Conservation (phyloP, 2,113 vertebrate species). For the Callorhinus ursinus region DNA sequence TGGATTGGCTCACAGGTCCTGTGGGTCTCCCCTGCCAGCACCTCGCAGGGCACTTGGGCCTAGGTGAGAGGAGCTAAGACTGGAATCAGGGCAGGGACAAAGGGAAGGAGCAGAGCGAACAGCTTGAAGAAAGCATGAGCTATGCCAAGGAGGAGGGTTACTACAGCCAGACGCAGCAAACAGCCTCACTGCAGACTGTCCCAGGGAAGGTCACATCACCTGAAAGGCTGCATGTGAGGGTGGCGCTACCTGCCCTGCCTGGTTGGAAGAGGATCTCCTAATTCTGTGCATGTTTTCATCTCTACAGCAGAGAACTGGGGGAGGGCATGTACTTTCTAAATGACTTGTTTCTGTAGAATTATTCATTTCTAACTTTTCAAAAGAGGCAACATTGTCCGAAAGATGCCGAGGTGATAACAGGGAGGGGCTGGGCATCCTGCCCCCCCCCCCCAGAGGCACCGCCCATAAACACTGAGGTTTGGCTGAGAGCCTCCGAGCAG, state of each 20-base stretch:
- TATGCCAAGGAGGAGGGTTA: rapidly evolving
- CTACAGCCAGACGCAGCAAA: background rate
- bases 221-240: background rate
- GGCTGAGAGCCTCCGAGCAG: background rate
- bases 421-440: background rate
- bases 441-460: background rate
- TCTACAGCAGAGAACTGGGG: background rate
- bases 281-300: background rate
- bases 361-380: conserved; percentile 67
- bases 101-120: rapidly evolving
- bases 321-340: conserved; percentile 59
- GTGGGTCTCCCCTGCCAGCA: background rate
- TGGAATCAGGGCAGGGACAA: background rate
- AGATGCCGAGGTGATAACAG: conserved; percentile 28
- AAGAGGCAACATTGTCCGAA: conserved; percentile 26
- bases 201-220: rapidly evolving
- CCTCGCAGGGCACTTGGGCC: background rate
- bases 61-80: background rate
- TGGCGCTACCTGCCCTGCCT: background rate
- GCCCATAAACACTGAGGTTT: background rate
- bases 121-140: background rate
- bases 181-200: rapidly evolving
- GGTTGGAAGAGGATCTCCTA: rapidly evolving
- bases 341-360: conserved; percentile 47
- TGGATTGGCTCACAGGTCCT: background rate